Conservation (phyloP, 2,888 invertebrate genomes). For the Cinara cedri region DNA sequence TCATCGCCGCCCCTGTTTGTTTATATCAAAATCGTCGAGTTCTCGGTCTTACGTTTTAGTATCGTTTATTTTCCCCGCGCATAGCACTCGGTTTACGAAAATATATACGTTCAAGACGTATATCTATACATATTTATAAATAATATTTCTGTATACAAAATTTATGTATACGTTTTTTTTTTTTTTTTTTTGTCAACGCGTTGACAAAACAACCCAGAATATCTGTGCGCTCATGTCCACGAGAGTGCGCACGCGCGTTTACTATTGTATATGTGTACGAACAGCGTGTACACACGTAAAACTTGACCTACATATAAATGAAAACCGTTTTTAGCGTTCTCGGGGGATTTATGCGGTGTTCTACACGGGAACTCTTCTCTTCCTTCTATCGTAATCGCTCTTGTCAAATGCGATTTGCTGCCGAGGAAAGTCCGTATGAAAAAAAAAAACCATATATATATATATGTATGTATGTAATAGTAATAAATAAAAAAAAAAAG, state of each 20-base stretch:
- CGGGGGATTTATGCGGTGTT: neutral
- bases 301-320: constrained; percentile 50
- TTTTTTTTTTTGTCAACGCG: neutral
- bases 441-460: neutral
- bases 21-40: constrained; percentile 14
- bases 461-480: neutral
- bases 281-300: too few species aligned
- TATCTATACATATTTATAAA: neutral
- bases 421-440: neutral
- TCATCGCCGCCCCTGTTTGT: neutral
- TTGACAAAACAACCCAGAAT: constrained; percentile 26
- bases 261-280: neutral
- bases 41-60: neutral
- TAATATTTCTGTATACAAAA: too few species aligned
- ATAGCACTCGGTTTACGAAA: neutral
- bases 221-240: neutral
- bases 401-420: constrained; percentile 16
- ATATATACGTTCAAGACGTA: neutral
- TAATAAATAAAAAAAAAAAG: neutral
- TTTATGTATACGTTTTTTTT: neutral
- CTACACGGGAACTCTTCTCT: neutral
- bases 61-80: neutral
- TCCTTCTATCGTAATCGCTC: neutral
- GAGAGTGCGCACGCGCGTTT: neutral
- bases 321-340: constrained; percentile 42